Base-by-base conservation (phyloP, 1,140 invertebrate genomes). In the Branchinecta lindahli region DNA sequence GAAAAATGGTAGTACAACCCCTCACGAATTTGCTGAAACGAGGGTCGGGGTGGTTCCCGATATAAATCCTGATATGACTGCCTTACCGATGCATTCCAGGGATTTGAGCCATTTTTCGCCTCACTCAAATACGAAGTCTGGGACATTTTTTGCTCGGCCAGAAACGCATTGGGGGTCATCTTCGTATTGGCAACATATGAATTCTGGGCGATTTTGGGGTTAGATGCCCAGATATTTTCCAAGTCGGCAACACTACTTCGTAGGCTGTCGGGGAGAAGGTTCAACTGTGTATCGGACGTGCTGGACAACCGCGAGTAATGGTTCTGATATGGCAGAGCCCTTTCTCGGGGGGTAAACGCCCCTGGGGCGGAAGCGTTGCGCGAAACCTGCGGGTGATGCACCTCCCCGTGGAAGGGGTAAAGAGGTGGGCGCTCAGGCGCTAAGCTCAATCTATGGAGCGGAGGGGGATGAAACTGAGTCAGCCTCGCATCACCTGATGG, bases 1-100 rank as follows among this genome's bases (percentile, higher is more conserved):
- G 88, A 84, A 45, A 96, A 79, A 77, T 94, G 90, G 78, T 90
- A 93, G 75, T 90, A 91, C 71, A 93, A 79, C 71, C 85, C 83
- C 44, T 85, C 82, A 7, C 91, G 82, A 6, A 86, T 84, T 70
- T 91, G 89, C 46, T 87, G 84, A 8, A 73, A 70, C 81, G 47
- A 79, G 75, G 69, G 79, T 77, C 72, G 81, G 82, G 6, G 81
- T 77, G 3, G 77, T 15, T 61, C 52, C 47, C 8, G 52, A n/a
- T 46, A 69, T 46, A 21, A 69, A 12, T 12, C 44, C 69, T 9
- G 67, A 12, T 66, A 70, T 47, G 44, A 20, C 21, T 65, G 20
- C 69, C 69, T 46, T 46, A 61, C 46, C 45, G 70, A 20, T 6
- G 6, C 12, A 61, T 61, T 15, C 52, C 52, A 61, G 18, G 52